These are phyloP conservation scores for Coturnix japonica DNA, from an alignment of 2,113 vertebrate species.

Conservation along the genomic window DNA sequence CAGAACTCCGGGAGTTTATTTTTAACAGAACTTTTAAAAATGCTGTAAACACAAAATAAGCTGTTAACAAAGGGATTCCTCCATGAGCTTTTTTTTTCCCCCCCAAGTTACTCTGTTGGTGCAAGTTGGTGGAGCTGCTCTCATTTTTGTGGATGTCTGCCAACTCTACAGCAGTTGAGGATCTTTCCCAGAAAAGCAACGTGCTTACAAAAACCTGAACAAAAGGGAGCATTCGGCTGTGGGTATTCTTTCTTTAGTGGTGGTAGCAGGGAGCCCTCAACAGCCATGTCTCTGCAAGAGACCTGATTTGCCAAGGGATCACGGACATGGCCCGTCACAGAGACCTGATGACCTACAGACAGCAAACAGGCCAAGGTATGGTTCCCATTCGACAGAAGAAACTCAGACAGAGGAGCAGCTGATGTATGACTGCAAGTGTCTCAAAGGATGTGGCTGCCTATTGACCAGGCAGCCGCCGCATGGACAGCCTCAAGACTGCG, in stretches of 20 bases:
- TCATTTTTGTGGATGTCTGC: neutral
- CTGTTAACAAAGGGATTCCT: constrained; percentile 66
- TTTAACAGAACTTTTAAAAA: constrained; percentile 68
- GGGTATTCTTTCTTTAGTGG: neutral
- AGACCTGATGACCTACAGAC: neutral
- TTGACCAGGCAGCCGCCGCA: neutral
- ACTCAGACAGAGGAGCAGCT: neutral
- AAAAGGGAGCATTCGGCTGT: constrained; percentile 15
- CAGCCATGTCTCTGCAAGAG: neutral
- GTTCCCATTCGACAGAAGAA: neutral
- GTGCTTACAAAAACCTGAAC: constrained; percentile 17
- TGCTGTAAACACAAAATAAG: constrained; percentile 41
- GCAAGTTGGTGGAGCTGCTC: neutral
- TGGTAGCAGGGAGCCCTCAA: neutral
- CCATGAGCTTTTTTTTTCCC: neutral
- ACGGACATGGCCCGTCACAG: neutral
- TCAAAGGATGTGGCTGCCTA: neutral
- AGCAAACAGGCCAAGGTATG: neutral
- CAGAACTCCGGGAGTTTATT: constrained; percentile 68
- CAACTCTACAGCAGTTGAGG: neutral
- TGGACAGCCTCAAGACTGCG: neutral
- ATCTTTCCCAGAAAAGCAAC: constrained; percentile 10
- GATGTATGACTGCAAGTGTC: neutral
- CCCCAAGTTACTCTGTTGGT: neutral
- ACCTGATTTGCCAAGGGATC: neutral